phyloP scores from a whole-genome alignment of 2,888 invertebrate species.

The Girardia tigrina region DNA sequence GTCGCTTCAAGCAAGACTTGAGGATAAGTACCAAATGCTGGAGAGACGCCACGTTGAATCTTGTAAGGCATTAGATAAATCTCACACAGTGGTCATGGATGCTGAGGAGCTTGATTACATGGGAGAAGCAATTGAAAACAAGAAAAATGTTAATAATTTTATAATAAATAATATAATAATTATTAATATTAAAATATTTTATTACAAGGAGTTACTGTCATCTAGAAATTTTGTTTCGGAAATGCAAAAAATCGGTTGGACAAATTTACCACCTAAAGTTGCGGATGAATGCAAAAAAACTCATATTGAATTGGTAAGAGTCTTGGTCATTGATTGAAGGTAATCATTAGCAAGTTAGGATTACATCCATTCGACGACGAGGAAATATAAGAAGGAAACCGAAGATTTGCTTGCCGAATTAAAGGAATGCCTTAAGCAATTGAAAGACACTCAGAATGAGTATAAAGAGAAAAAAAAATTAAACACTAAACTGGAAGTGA shows the following conservation, averaged over 20 bases:
- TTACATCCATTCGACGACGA: no score
- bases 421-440: no score
- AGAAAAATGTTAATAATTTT: not conserved
- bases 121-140: not conserved
- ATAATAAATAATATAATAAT: no score
- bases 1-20: not conserved
- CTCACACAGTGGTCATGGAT: not conserved
- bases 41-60: not conserved
- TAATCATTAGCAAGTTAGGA: no score
- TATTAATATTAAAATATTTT: not conserved
- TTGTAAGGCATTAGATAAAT: not conserved
- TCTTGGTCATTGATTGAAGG: no score
- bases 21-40: not conserved
- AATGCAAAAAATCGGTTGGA: not conserved
- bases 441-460: no score
- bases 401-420: no score
- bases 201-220: not conserved
- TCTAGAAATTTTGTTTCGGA: not conserved
- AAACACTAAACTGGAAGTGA: no score
- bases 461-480: no score
- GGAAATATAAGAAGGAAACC: no score
- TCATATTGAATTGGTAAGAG: not conserved
- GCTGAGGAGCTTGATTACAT: not conserved
- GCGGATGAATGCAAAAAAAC: conserved; percentile 19
- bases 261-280: not conserved